Conservation (phyloP, 2,797 vertebrate species). For the Myiotriccus ornatus region DNA sequence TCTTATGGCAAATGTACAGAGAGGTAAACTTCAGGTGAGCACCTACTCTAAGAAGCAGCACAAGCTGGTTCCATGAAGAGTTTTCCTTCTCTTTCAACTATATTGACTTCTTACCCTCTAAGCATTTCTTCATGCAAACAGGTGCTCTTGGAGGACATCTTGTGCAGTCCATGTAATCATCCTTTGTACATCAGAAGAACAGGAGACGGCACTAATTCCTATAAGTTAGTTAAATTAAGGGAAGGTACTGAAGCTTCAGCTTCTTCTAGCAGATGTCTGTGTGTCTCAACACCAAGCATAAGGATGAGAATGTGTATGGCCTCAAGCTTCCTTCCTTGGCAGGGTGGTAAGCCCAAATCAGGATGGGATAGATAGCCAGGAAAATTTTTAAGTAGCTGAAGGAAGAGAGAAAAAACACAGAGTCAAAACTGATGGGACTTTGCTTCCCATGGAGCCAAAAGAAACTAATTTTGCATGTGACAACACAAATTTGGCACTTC, state of each 20-base stretch:
- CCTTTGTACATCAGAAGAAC: neutral
- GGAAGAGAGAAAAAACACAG: neutral
- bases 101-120: neutral
- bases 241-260: neutral
- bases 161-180: neutral
- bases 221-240: neutral
- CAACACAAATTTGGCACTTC: neutral
- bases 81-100: neutral
- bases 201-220: neutral
- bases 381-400: constrained; percentile 18
- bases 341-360: neutral
- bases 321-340: neutral
- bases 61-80: neutral
- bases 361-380: neutral
- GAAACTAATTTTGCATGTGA: neutral
- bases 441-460: neutral
- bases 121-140: neutral
- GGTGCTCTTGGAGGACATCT: neutral
- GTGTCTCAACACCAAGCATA: neutral
- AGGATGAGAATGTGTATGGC: neutral
- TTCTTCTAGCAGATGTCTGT: neutral
- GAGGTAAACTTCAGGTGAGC: neutral
- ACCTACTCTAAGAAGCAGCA: neutral
- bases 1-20: neutral
- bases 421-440: neutral